Conservation (phyloP, 1,140 invertebrate genomes). For the Diploscapter pachys region DNA sequence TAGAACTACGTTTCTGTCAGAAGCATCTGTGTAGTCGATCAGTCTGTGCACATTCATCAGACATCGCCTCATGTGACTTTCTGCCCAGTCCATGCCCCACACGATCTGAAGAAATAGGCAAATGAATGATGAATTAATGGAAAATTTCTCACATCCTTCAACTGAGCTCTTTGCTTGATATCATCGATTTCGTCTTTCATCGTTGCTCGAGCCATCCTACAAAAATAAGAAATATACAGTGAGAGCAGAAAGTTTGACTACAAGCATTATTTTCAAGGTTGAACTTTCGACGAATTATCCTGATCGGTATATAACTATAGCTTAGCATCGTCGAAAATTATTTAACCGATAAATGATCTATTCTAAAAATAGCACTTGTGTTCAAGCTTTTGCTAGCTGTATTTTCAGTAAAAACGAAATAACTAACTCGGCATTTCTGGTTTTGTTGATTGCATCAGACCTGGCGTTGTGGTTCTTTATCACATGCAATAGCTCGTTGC, state of each 20-base stretch:
- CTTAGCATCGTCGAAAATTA: too few relatives aligned
- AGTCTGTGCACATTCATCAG: constrained; percentile 27
- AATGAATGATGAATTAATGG: background rate
- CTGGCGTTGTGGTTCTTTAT: too few relatives aligned
- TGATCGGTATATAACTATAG: too few relatives aligned
- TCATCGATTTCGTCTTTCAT: constrained; percentile 30
- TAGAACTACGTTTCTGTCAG: constrained; percentile 7
- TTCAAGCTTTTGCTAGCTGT: too few relatives aligned
- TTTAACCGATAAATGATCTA: too few relatives aligned
- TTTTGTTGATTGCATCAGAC: too few relatives aligned
- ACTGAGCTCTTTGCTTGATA: constrained; percentile 30
- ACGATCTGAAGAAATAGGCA: constrained; percentile 21
- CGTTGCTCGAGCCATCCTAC: background rate
- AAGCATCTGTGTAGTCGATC: constrained; percentile 21
- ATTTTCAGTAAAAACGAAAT: too few relatives aligned
- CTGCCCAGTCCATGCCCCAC: constrained; percentile 36
- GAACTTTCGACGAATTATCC: too few relatives aligned
- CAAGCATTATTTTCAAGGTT: too few relatives aligned
- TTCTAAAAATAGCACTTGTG: too few relatives aligned
- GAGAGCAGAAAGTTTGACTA: too few relatives aligned
- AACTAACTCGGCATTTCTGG: too few relatives aligned
- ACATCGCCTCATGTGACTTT: constrained; percentile 36
- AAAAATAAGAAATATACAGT: background rate
- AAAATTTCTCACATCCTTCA: constrained; percentile 24
- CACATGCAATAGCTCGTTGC: constrained; percentile 2